Percentiles rank a stretch among this genome's conserved stretches.
These are phyloP conservation scores for Isichthys henryi DNA, from an alignment of 2,113 vertebrate species.

Conservation along the genomic window DNA sequence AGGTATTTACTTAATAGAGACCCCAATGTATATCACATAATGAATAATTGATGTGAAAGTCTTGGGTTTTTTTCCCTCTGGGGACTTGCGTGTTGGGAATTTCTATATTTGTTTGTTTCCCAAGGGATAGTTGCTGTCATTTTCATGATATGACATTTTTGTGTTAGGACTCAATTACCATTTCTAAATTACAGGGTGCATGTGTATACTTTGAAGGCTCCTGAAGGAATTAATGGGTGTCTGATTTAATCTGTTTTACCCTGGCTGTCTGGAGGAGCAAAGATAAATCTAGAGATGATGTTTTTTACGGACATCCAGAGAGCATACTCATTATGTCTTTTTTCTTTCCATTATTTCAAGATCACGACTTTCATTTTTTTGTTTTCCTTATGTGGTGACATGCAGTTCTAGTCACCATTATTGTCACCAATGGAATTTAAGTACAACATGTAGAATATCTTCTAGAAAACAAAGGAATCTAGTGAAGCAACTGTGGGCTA, in stretches of 20 bases:
- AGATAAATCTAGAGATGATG: background rate
- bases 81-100: background rate
- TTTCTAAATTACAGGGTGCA: background rate
- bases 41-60: constrained; percentile 19
- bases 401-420: background rate
- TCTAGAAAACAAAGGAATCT: background rate
- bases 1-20: background rate
- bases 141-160: background rate
- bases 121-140: background rate
- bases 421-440: background rate
- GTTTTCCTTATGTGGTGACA: background rate
- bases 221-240: background rate
- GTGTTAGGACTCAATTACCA: background rate
- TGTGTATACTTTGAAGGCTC: background rate
- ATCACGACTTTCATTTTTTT: background rate
- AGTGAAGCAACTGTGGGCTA: background rate
- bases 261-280: background rate
- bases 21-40: background rate
- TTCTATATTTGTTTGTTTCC: background rate
- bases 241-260: background rate
- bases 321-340: background rate
- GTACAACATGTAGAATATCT: background rate
- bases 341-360: background rate
- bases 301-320: background rate
- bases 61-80: background rate